Base-by-base conservation (phyloP, 2,113 vertebrate species). In the Gymnarchus niloticus region DNA sequence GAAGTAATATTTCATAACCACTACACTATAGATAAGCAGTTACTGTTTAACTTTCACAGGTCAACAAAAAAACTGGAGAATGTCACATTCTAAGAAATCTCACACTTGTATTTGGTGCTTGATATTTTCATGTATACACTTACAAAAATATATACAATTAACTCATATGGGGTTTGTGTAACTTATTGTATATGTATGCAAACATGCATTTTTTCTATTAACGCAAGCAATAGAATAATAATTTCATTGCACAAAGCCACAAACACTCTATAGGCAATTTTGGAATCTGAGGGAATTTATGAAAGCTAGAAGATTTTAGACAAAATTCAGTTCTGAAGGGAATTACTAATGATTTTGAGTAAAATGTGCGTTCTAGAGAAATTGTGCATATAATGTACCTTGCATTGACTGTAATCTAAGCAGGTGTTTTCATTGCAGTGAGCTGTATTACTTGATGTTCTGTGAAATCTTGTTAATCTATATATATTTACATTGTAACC, bases 321-420 rank as follows among this genome's bases (percentile, higher is more conserved):
- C 52, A 28, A n/a, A 23, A 51, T 9, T 19, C 9, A 59, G 46
- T 57, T 37, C 37, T 77, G 48, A n/a, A n/a, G n/a, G n/a, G n/a
- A 12, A 49, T 80, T n/a, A 49, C 6, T 57, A 48, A 48, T 25
- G 56, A 7, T 81, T 44, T 33, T 23, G 19, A 37, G 56, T 51
- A 17, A 54, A 78, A 80, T 37, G 54, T 44, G 12, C 9, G 49
- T 51, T 86, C 61, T 46, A 28, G 23, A 77, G 52, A 73, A 80
- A 56, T 89, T 84, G 21, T 84, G 54, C 89, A 87, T 89, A 88
- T 88, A 90, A 88, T 88, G 85, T 91, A 78, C 88, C 56, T 85
- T 91, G 86, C 85, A 84, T 80, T 59, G 54, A 87, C 61, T 48
- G 57, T 23, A 28, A 86, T 81, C n/a, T 86, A 37, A 73, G 49